phyloP scores from a whole-genome alignment of 2,113 vertebrate species.

The Neolamprologus tretocephalus region DNA sequence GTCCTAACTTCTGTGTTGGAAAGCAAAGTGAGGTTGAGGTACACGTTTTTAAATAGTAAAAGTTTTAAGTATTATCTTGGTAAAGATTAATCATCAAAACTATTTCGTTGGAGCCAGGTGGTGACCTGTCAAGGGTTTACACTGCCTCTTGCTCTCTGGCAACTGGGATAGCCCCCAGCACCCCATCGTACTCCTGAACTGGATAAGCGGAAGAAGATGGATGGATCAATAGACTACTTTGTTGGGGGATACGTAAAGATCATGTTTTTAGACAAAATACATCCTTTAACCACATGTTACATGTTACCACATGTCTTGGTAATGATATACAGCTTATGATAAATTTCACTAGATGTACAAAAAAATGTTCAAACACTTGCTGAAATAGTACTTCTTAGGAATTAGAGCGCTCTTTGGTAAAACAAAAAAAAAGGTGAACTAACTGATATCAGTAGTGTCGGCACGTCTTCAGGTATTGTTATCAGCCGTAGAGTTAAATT shows the following conservation, averaged over 20 bases:
- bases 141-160: neutral
- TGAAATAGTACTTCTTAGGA: neutral
- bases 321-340: neutral
- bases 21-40: neutral
- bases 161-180: neutral
- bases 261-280: neutral
- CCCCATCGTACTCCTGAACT: neutral
- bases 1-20: neutral
- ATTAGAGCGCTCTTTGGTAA: neutral
- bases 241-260: neutral
- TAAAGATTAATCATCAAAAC: neutral
- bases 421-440: neutral
- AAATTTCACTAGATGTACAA: neutral
- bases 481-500: neutral
- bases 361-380: neutral
- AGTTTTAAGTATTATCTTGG: neutral
- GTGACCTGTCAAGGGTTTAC: neutral
- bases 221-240: neutral
- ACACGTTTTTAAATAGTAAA: neutral
- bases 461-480: neutral
- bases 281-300: neutral
- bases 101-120: rapidly evolving
- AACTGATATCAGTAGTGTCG: neutral
- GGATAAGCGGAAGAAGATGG: neutral
- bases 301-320: neutral